Evolutionary conservation across 2,113 vertebrate species (phyloP).

Genomic region (Neodontobutis hainanensis): DNA sequence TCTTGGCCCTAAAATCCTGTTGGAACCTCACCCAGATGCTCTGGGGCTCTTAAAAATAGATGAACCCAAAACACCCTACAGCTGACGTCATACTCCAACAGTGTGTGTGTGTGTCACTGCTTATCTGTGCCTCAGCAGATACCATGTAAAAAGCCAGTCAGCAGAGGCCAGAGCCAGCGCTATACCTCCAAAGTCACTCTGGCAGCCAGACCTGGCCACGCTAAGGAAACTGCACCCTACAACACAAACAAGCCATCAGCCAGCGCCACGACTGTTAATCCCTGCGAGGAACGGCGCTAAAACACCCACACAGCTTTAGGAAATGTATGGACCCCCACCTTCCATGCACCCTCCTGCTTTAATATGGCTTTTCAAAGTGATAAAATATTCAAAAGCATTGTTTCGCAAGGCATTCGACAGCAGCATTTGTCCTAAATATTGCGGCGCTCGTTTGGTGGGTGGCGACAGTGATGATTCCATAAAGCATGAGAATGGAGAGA

Average conservation of each 20-base stretch:
- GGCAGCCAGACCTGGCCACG: constrained; percentile 49
- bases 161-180: constrained; percentile 62
- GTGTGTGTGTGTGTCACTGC: constrained; percentile 35
- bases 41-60: constrained; percentile 66
- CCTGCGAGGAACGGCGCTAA: constrained; percentile 40
- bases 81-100: constrained; percentile 59
- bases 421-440: constrained; percentile 69
- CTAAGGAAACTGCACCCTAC: constrained; percentile 67
- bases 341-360: constrained; percentile 26
- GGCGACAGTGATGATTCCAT: constrained; percentile 76
- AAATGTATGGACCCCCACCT: constrained; percentile 33
- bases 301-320: constrained; percentile 54
- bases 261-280: constrained; percentile 54
- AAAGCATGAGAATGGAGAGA: constrained; percentile 77
- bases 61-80: constrained; percentile 48
- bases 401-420: constrained; percentile 55
- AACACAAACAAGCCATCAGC: constrained; percentile 70
- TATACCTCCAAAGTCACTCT: constrained; percentile 41
- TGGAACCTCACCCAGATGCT: constrained; percentile 55
- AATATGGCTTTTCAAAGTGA: constrained; percentile 50
- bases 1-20: constrained; percentile 54
- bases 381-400: constrained; percentile 73
- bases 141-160: constrained; percentile 63
- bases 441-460: constrained; percentile 63
- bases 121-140: constrained; percentile 71